A percentile compares a stretch with the other conserved stretches of the same genome.
phyloP scores from a whole-genome alignment of 2,888 invertebrate genomes.

The Melanotus villosus region DNA sequence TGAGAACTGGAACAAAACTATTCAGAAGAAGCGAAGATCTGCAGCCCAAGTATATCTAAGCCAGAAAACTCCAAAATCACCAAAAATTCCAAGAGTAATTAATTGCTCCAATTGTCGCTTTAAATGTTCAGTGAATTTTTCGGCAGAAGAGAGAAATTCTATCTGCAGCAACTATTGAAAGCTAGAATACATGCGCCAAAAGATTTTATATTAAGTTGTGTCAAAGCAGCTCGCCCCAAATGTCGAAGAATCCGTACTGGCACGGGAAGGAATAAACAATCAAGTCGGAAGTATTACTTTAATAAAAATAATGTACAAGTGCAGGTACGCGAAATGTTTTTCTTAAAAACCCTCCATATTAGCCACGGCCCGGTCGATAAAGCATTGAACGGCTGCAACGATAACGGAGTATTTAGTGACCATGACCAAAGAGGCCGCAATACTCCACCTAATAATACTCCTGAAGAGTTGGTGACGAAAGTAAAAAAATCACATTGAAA shows the following conservation, averaged over 20 bases:
- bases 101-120: background rate
- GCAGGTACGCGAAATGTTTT: too few species aligned
- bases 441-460: background rate
- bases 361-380: too few species aligned
- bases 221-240: background rate
- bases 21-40: too few species aligned
- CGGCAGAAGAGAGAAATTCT: background rate
- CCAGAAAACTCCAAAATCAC: too few species aligned
- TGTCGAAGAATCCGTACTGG: background rate
- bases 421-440: background rate
- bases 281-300: background rate
- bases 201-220: background rate
- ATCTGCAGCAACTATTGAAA: slow-evolving; percentile 2
- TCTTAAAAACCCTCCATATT: too few species aligned
- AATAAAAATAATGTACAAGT: background rate
- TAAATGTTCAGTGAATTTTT: slow-evolving; percentile 4
- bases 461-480: too few species aligned
- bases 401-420: background rate
- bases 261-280: background rate
- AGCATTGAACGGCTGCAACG: too few species aligned
- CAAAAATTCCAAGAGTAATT: slow-evolving; percentile 1
- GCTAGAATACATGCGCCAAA: slow-evolving; percentile 6
- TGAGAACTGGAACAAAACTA: too few species aligned
- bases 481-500: slow-evolving; percentile 2
- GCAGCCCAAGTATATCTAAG: too few species aligned